These are phyloP conservation scores for Parotocinclus haroldoi DNA, from an alignment of 2,797 vertebrate species.

Conservation along the genomic window DNA sequence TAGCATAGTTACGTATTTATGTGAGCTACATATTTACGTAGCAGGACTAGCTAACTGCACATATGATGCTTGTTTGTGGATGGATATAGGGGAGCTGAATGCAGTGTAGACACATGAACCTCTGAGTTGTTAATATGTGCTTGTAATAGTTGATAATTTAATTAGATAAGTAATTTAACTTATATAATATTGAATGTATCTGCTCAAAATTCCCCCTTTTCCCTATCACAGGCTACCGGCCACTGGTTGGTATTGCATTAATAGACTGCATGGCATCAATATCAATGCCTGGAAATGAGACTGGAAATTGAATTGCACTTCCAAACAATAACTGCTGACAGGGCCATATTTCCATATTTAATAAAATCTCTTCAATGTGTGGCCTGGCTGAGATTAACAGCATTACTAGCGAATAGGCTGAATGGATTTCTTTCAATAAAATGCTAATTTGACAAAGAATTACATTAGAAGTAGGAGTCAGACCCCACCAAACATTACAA, in stretches of 20 bases:
- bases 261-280: conserved; percentile 39
- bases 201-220: no score
- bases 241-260: conserved; percentile 14
- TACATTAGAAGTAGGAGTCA: conserved; percentile 21
- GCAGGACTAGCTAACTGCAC: no score
- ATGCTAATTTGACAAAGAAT: conserved; percentile 34
- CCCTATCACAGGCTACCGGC: no score
- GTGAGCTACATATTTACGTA: no score
- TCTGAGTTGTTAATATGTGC: no score
- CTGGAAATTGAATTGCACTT: conserved; percentile 49
- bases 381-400: conserved; percentile 33
- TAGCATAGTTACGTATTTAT: no score
- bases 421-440: conserved; percentile 43
- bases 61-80: no score
- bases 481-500: conserved; percentile 19
- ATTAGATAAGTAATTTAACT: no score
- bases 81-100: no score
- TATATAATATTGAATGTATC: no score
- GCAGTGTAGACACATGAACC: no score
- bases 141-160: no score
- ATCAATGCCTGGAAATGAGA: conserved; percentile 51
- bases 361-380: conserved; percentile 45
- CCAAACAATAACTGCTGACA: conserved; percentile 49
- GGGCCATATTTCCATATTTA: conserved; percentile 52
- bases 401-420: conserved; percentile 31